These are phyloP conservation scores for Microplitis manilae DNA, from an alignment of 2,888 invertebrate species.

Conservation along the genomic window DNA sequence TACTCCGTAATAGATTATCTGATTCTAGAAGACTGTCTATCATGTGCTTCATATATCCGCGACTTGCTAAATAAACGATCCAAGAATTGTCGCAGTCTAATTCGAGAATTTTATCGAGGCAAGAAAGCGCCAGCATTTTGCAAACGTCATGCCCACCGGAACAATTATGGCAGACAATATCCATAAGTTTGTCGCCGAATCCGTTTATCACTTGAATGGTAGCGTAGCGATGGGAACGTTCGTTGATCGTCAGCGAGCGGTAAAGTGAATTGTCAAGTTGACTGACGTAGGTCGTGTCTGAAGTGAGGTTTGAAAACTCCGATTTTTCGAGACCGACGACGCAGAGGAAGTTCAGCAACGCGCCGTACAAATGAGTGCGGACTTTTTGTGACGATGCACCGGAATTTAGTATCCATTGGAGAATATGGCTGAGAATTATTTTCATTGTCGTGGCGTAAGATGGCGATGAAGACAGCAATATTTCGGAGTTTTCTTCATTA, in stretches of 20 bases:
- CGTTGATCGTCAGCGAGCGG: constrained; percentile 60
- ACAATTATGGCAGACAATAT: constrained; percentile 88
- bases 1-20: constrained; percentile 78
- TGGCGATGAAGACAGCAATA: constrained; percentile 60
- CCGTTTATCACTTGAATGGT: constrained; percentile 79
- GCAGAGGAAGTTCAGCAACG: constrained; percentile 85
- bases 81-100: constrained; percentile 81
- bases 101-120: constrained; percentile 84
- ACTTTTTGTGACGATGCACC: constrained; percentile 88
- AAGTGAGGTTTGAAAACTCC: constrained; percentile 63
- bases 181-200: constrained; percentile 87
- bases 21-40: constrained; percentile 86
- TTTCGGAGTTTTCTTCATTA: constrained; percentile 55
- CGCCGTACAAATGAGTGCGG: constrained; percentile 88
- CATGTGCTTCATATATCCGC: constrained; percentile 86
- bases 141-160: constrained; percentile 92
- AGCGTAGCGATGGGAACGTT: constrained; percentile 68
- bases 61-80: constrained; percentile 76
- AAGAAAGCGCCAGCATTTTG: constrained; percentile 89
- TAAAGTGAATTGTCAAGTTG: constrained; percentile 77
- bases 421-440: constrained; percentile 82
- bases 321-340: constrained; percentile 78
- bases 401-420: constrained; percentile 88
- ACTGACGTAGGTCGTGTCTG: constrained; percentile 76
- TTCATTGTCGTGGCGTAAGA: constrained; percentile 80